Conservation (phyloP, 2,797 vertebrate species). For the Gobio occitaniae region DNA sequence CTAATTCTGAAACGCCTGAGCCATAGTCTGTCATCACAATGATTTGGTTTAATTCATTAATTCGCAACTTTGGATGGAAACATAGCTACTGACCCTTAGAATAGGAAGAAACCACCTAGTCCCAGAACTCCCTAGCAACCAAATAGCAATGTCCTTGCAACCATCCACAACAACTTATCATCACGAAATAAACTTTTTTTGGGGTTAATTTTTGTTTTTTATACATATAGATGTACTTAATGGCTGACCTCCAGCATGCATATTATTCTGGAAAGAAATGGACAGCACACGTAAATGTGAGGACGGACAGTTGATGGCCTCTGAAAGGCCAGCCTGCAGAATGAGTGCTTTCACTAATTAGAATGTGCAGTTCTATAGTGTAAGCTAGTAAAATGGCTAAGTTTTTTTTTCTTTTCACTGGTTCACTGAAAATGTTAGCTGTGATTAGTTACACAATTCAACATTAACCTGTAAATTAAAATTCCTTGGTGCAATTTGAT, state of each 20-base stretch:
- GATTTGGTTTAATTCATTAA: too few relatives aligned
- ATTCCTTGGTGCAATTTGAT: conserved; percentile 99
- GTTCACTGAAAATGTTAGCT: conserved; percentile 92
- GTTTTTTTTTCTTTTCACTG: conserved; percentile 76
- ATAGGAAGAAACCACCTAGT: background rate
- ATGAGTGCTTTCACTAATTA: conserved; percentile 57
- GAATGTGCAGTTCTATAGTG: conserved; percentile 74
- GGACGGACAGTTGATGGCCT: conserved; percentile 37
- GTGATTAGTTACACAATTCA: conserved; percentile 99
- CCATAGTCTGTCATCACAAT: background rate
- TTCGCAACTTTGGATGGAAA: background rate
- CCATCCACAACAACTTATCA: background rate
- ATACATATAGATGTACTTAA: background rate
- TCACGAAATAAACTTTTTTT: background rate
- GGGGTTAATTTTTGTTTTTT: background rate
- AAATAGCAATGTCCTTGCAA: background rate
- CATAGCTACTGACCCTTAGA: background rate
- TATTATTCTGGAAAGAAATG: background rate
- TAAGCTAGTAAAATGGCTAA: conserved; percentile 79
- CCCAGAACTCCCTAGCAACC: background rate
- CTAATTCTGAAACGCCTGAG: background rate
- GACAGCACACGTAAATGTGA: background rate
- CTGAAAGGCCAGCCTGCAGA: conserved; percentile 47
- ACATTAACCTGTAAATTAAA: conserved; percentile 99
- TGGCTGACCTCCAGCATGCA: background rate